Evolutionary conservation across 2,797 vertebrate genomes (phyloP).

Genomic region (Halcyon smyrnensis): DNA sequence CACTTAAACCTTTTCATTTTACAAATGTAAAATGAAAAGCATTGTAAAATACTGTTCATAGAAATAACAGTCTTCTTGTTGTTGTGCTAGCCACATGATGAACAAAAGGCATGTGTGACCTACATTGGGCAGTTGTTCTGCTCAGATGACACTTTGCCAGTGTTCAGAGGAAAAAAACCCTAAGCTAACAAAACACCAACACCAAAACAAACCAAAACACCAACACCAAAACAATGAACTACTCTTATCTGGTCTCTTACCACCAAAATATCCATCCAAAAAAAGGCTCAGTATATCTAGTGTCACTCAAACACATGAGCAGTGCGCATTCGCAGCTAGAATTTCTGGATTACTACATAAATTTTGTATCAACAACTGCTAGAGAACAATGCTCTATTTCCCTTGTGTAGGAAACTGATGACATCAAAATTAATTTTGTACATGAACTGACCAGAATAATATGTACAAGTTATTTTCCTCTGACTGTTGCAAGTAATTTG

Average conservation of each 20-base stretch:
- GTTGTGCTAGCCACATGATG: neutral
- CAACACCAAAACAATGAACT: neutral
- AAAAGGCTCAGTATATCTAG: neutral
- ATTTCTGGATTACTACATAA: fast-evolving
- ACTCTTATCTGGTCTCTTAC: neutral
- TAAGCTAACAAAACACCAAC: neutral
- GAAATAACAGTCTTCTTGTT: neutral
- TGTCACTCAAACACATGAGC: neutral
- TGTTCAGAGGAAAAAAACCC: neutral
- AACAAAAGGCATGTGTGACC: neutral
- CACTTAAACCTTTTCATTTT: neutral
- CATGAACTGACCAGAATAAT: neutral
- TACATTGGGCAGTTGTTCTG: neutral
- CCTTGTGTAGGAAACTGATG: neutral
- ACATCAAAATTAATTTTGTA: neutral
- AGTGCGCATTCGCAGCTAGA: neutral
- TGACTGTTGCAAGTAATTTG: neutral
- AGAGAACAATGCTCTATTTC: neutral
- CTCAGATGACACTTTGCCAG: neutral
- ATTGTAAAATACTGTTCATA: neutral
- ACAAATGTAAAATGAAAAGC: neutral
- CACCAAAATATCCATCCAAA: neutral
- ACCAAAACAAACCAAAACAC: neutral
- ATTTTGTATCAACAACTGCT: neutral
- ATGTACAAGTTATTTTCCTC: neutral